Evolutionary conservation across 1,140 invertebrate species (phyloP), one percentile per base, ranked within the genome.

Genomic region (Pinna nobilis): DNA sequence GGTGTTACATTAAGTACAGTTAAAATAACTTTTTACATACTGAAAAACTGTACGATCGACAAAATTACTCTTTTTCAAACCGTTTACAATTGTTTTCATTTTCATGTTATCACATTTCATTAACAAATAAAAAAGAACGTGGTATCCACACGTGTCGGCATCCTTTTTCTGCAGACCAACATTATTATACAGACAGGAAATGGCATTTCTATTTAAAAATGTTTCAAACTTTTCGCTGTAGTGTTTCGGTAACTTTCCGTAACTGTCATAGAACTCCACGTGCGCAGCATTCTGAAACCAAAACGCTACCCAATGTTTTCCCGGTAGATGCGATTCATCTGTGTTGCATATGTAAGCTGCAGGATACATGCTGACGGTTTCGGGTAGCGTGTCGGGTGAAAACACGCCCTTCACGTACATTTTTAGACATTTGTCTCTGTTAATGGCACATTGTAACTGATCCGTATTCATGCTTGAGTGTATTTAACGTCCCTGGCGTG

Each of bases 181-280:
- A 35, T 41, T 20, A 39, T 61, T 61, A 25, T 20, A 61, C 20
- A 20, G 32, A 13, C 20, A 41, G 20, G 13, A 41, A 7, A 20
- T 20, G 9, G 59, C 37, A 39, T 61, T 41, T 13, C 41, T 20
- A 15, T 39, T 9, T 41, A 61, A 39, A 18, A 61, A 61, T 23
- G 18, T 37, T 41, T 25, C 20, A 11, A 41, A 28, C 7, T 41
- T 7, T n/a, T 33, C 28, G 33, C 23, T 28, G 32, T 70, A 70
- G 15, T 59, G 25, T 33, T 33, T 55, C 1, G 70, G 63, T 23
- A n/a, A 15, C 32, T 25, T 28, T 35, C 70, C 70, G 32, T 65
- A 65, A 59, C 61, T 72, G 41, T 72, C 70, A 44, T 50, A 59
- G 59, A 72, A 72, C 59, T 65, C 51, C 25, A 35, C 61, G 6